A percentile compares a stretch with the other conserved stretches of the same genome.
These are phyloP conservation scores for Emydoidea blandingii DNA, from an alignment of 2,797 vertebrate genomes.

Conservation along the genomic window DNA sequence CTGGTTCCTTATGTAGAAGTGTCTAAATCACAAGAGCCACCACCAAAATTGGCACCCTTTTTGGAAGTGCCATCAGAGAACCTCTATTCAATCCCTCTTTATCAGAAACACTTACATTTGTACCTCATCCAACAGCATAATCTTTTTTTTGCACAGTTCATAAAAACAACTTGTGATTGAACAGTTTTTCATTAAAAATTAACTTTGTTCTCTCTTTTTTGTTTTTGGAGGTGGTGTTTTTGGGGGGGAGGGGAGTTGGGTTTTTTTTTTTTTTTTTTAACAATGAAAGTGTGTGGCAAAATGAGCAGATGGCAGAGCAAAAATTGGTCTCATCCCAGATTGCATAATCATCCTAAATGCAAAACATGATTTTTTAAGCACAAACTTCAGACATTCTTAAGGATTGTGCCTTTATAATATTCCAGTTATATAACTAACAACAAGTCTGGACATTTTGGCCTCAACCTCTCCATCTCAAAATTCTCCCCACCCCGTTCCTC, in stretches of 20 bases:
- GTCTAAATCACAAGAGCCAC: background rate
- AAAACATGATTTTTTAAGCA: slow-evolving; percentile 46
- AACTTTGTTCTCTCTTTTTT: background rate
- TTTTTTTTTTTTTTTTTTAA: background rate
- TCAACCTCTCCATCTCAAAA: background rate
- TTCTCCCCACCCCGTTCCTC: background rate
- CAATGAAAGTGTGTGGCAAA: background rate
- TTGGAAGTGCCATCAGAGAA: background rate
- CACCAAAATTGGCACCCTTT: background rate
- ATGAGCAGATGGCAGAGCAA: slow-evolving; percentile 39
- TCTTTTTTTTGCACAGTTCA: background rate
- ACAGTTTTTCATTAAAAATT: slow-evolving; percentile 62
- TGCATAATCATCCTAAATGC: slow-evolving; percentile 22
- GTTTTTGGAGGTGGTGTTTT: background rate
- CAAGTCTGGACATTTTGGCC: background rate
- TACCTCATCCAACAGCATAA: slow-evolving; percentile 24
- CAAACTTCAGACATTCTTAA: slow-evolving; percentile 41
- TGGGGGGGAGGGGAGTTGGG: too few species aligned
- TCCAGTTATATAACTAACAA: slow-evolving; percentile 65
- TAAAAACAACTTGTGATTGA: slow-evolving; percentile 38
- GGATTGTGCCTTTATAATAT: slow-evolving; percentile 71
- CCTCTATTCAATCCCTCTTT: slow-evolving; percentile 25
- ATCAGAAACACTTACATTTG: slow-evolving; percentile 46
- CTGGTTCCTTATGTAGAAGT: background rate
- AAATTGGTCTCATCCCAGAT: slow-evolving; percentile 49